These are phyloP conservation scores for Nasonia giraulti DNA, from an alignment of 1,140 invertebrate genomes.

Conservation along the genomic window DNA sequence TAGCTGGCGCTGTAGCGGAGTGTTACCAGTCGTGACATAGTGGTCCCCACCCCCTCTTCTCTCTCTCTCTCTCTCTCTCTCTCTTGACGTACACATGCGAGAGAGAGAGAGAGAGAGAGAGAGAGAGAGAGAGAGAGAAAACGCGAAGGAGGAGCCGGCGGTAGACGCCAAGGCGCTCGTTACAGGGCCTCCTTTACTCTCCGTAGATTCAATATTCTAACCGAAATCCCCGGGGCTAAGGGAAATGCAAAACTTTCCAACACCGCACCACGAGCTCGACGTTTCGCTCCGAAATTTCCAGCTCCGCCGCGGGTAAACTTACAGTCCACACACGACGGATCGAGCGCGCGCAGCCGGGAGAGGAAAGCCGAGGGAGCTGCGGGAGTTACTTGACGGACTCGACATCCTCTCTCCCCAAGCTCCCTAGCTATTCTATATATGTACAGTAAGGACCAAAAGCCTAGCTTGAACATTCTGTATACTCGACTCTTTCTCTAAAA, in stretches of 20 bases:
- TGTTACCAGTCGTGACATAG: conserved; percentile 19
- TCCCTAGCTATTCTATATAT: no score
- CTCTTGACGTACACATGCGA: neutral
- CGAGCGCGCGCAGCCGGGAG: neutral
- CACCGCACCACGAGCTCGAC: conserved; percentile 49
- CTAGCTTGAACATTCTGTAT: no score
- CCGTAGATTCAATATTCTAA: conserved; percentile 74
- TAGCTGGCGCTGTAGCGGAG: neutral
- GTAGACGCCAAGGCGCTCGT: conserved; percentile 60
- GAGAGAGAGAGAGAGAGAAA: conserved; percentile 20
- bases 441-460: no score
- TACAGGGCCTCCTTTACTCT: conserved; percentile 68
- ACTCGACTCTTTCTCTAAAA: no score
- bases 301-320: conserved; percentile 64
- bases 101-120: neutral
- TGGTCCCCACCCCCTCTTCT: neutral
- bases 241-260: conserved; percentile 68
- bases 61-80: no score
- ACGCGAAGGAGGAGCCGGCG: conserved; percentile 47
- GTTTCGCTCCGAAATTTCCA: conserved; percentile 66
- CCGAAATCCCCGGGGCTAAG: conserved; percentile 73
- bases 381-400: conserved; percentile 68
- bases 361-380: conserved; percentile 23
- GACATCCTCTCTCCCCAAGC: conserved; percentile 55
- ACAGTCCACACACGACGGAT: conserved; percentile 64